These are phyloP conservation scores for Balaenoptera acutorostrata DNA, from an alignment of 2,113 vertebrate genomes.

Conservation along the genomic window DNA sequence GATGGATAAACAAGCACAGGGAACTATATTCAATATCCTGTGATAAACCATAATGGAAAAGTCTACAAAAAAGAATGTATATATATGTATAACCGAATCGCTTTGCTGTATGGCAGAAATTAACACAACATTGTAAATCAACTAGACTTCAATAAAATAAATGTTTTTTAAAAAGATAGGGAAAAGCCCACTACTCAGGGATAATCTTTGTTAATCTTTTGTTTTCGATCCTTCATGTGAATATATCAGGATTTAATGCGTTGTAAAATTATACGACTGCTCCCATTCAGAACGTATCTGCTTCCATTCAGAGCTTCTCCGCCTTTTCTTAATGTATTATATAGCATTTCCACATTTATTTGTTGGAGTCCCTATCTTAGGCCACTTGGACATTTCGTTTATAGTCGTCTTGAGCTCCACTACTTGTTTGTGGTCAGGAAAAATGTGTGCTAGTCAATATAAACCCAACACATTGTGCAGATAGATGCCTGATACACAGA, in stretches of 20 bases:
- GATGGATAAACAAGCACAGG: background rate
- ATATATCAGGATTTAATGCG: background rate
- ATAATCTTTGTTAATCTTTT: background rate
- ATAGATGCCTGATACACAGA: background rate
- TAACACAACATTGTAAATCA: background rate
- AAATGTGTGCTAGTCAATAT: background rate
- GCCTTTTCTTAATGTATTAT: background rate
- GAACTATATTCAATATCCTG: background rate
- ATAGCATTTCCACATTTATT: background rate
- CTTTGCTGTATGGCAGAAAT: background rate
- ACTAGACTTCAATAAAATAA: background rate
- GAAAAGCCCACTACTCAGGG: background rate
- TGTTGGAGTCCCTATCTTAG: background rate
- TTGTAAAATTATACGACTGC: background rate
- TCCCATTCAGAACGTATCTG: background rate
- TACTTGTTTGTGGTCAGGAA: background rate
- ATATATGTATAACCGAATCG: fast-evolving
- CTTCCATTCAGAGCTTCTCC: background rate
- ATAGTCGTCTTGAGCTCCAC: background rate
- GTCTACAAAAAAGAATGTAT: background rate
- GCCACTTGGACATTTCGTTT: background rate
- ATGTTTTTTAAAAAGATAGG: fast-evolving
- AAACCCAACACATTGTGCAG: background rate
- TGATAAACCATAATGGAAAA: background rate
- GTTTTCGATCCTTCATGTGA: background rate